phyloP scores from a whole-genome alignment of 2,888 invertebrate genomes.

The Charanyca ferruginea region DNA sequence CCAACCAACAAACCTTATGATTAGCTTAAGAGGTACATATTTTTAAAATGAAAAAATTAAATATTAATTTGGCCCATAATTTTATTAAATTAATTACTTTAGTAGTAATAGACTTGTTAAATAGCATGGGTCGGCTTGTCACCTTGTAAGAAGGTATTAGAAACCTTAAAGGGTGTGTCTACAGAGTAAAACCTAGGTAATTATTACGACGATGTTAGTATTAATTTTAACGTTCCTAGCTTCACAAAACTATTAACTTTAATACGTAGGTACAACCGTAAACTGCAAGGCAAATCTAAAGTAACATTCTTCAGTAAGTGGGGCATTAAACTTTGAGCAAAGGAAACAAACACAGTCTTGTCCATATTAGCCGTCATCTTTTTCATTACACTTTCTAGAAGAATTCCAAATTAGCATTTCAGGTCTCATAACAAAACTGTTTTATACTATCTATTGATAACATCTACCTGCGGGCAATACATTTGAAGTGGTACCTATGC shows the following conservation, averaged over 20 bases:
- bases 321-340: not conserved
- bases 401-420: slow-evolving; percentile 19
- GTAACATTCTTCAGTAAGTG: slow-evolving; percentile 9
- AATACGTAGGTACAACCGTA: not conserved
- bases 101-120: not conserved
- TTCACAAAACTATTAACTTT: slow-evolving; percentile 6
- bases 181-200: slow-evolving; percentile 4
- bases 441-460: slow-evolving; percentile 12
- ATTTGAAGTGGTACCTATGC: not conserved
- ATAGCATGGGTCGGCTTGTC: slow-evolving; percentile 34
- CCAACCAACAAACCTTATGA: too few species aligned
- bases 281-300: slow-evolving; percentile 1
- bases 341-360: not conserved
- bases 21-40: too few species aligned
- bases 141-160: slow-evolving; percentile 45
- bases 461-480: slow-evolving; percentile 4
- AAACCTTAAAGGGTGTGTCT: slow-evolving; percentile 44
- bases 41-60: too few species aligned
- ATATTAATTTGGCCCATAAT: too few species aligned
- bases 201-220: slow-evolving; percentile 6
- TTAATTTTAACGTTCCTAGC: slow-evolving; percentile 41
- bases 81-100: too few species aligned
- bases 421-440: not conserved
- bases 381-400: not conserved
- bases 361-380: not conserved